Conservation (phyloP, 2,113 vertebrate genomes). For the Petromus typicus region DNA sequence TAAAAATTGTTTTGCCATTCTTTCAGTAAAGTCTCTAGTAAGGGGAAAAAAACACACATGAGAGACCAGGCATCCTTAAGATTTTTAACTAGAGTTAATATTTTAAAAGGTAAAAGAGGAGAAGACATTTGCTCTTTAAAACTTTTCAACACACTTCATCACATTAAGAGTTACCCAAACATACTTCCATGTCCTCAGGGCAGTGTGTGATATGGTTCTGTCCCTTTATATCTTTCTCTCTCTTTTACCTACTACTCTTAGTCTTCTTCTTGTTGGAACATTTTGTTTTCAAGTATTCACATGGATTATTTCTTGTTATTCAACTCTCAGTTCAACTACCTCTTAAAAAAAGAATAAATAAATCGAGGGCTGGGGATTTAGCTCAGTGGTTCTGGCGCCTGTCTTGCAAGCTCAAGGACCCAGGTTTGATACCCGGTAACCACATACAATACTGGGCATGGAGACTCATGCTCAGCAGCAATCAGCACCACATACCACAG, state of each 20-base stretch:
- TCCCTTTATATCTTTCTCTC: not conserved
- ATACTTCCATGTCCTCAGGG: not conserved
- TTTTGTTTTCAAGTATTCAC: not conserved
- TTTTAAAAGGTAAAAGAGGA: not conserved
- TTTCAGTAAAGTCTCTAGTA: conserved; percentile 14
- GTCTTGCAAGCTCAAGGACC: too few species aligned
- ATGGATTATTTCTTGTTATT: not conserved
- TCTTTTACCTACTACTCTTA: not conserved
- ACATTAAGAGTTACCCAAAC: not conserved
- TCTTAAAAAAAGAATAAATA: too few species aligned
- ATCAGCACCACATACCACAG: too few species aligned
- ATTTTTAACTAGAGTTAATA: conserved; percentile 1
- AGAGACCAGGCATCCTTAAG: not conserved
- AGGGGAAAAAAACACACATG: not conserved
- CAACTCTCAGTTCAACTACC: not conserved
- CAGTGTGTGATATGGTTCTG: not conserved
- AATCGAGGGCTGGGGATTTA: too few species aligned
- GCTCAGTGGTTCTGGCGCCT: too few species aligned
- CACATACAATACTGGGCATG: too few species aligned
- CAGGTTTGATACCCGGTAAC: too few species aligned
- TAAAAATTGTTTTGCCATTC: conserved; percentile 21
- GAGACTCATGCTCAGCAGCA: too few species aligned
- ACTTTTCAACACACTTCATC: not conserved
- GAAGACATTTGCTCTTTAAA: not conserved
- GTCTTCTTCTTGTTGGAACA: not conserved